Conservation (phyloP, 2,797 vertebrate genomes). For the Coendou prehensilis region DNA sequence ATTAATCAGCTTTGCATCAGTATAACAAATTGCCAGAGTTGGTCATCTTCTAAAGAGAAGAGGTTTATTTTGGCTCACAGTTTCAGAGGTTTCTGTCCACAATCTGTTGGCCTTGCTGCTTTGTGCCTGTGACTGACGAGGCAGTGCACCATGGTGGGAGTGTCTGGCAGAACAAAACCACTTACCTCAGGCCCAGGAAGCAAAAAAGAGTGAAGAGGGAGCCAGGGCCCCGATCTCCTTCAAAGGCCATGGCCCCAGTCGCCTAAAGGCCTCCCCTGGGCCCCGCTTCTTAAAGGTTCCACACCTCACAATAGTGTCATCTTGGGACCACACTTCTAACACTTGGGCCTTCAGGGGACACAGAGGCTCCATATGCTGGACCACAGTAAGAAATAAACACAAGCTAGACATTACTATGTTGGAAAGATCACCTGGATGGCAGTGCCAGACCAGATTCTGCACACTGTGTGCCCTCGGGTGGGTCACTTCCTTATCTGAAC, state of each 20-base stretch:
- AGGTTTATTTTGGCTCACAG: neutral
- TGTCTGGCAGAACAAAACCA: neutral
- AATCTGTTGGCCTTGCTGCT: neutral
- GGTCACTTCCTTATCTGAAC: neutral
- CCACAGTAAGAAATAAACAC: neutral
- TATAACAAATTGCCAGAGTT: neutral
- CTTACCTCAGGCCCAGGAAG: neutral
- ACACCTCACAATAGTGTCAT: neutral
- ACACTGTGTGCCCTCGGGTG: fast-evolving
- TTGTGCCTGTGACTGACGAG: neutral
- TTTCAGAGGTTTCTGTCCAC: neutral
- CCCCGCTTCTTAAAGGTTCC: neutral
- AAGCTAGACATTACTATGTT: neutral
- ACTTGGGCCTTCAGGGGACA: neutral
- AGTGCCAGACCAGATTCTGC: neutral
- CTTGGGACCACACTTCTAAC: too few relatives aligned
- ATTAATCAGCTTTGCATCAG: neutral
- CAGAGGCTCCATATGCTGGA: neutral
- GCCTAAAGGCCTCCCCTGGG: neutral
- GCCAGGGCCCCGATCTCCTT: neutral
- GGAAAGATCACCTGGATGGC: neutral
- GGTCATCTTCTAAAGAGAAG: neutral
- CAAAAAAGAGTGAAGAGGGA: neutral
- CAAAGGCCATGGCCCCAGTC: neutral
- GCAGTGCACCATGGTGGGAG: neutral